Evolutionary conservation across 2,797 vertebrate genomes (phyloP).

Genomic region (Mus minutoides): DNA sequence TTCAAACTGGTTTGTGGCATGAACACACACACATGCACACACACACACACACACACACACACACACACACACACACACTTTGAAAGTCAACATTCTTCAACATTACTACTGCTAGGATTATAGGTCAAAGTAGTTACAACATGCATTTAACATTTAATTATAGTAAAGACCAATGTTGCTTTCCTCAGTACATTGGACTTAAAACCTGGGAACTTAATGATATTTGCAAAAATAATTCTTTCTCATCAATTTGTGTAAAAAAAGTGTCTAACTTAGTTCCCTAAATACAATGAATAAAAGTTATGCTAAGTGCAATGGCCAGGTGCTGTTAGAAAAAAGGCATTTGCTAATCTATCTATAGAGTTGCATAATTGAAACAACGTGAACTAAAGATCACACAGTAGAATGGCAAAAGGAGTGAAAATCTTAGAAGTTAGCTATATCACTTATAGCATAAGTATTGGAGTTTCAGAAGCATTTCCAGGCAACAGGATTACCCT

Average conservation of each 20-base stretch:
- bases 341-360: neutral
- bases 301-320: neutral
- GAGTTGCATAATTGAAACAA: constrained; percentile 4
- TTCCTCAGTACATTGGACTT: neutral
- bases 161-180: neutral
- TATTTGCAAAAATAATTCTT: neutral
- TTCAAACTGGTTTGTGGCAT: neutral
- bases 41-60: no score
- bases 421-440: neutral
- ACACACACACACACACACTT: neutral
- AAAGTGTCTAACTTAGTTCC: neutral
- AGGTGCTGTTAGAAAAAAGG: no score
- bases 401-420: neutral
- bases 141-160: neutral
- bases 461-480: constrained; percentile 21
- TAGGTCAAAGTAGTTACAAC: neutral
- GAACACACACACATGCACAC: no score
- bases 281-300: neutral
- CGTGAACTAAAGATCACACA: neutral
- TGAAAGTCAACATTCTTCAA: neutral
- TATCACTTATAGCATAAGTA: neutral
- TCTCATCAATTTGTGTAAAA: neutral
- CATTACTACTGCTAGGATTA: neutral
- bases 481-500: constrained; percentile 55
- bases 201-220: neutral